Conservation (phyloP, 2,888 invertebrate species). For the Cacoxenus indagator region DNA sequence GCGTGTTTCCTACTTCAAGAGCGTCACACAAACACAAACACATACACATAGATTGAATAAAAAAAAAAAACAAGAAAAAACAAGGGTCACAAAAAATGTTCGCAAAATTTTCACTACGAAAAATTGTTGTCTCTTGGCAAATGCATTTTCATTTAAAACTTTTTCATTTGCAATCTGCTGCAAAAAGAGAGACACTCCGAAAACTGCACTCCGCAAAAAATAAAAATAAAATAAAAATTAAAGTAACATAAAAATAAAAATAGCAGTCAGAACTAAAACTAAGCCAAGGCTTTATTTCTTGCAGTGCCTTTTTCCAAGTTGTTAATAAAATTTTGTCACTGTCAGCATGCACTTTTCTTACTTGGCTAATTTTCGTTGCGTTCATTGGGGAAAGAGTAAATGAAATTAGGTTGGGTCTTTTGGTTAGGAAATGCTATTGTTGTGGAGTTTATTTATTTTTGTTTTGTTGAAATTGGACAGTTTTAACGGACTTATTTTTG, state of each 20-base stretch:
- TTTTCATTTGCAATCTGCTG: slow-evolving; percentile 33
- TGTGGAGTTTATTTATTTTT: background rate
- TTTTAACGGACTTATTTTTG: too few relatives aligned
- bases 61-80: slow-evolving; percentile 43
- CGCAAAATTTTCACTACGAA: too few relatives aligned
- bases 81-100: slow-evolving; percentile 39
- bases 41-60: slow-evolving; percentile 32
- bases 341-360: background rate
- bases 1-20: slow-evolving; percentile 56
- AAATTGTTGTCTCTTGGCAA: slow-evolving; percentile 45
- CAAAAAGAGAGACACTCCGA: slow-evolving; percentile 25
- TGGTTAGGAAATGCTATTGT: background rate
- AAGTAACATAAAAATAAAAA: background rate
- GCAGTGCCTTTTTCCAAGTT: background rate
- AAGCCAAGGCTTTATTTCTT: background rate
- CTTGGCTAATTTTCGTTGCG: background rate
- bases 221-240: slow-evolving; percentile 28
- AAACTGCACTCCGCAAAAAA: background rate
- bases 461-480: background rate
- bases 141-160: slow-evolving; percentile 60
- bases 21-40: slow-evolving; percentile 3
- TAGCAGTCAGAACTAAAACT: background rate
- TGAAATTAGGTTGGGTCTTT: background rate
- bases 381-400: background rate
- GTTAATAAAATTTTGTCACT: slow-evolving; percentile 2